Percentiles rank a stretch among this genome's conserved stretches.
Evolutionary conservation across 1,140 invertebrate genomes (phyloP).

Genomic region (Orius insidiosus): DNA sequence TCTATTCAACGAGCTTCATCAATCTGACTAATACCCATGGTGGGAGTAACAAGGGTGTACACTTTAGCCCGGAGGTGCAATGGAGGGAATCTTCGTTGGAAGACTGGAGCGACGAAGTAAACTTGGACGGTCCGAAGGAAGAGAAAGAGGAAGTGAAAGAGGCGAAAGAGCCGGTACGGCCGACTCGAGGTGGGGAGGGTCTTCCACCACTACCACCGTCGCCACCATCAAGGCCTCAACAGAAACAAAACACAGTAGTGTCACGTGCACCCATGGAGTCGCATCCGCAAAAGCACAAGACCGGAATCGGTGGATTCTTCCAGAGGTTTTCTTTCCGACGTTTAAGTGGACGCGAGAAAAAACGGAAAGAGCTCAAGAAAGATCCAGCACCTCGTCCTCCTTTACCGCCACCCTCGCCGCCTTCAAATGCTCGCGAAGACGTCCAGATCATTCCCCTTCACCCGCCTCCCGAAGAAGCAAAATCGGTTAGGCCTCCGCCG

Average conservation of each 20-base stretch:
- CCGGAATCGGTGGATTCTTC: conserved; percentile 31
- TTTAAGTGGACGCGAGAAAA: conserved; percentile 27
- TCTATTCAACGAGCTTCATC: conserved; percentile 19
- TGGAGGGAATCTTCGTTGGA: conserved; percentile 34
- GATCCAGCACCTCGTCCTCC: conserved; percentile 20
- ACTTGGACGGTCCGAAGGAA: conserved; percentile 16
- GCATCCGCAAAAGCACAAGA: conserved; percentile 23
- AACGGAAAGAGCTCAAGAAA: conserved; percentile 23
- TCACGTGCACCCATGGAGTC: conserved; percentile 11
- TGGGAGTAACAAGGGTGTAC: conserved; percentile 31
- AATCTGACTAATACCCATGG: conserved; percentile 22
- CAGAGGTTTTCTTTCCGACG: conserved; percentile 32
- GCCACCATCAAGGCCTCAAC: background rate
- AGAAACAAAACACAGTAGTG: background rate
- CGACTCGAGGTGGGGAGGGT: conserved; percentile 24
- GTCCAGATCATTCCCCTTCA: conserved; percentile 29
- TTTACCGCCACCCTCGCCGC: conserved; percentile 11
- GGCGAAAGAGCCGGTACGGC: conserved; percentile 21
- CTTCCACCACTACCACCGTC: conserved; percentile 14
- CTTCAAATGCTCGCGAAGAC: conserved; percentile 15
- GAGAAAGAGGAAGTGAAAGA: conserved; percentile 13
- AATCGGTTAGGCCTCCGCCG: conserved; percentile 20
- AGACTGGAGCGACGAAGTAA: conserved; percentile 19
- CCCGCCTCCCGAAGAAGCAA: conserved; percentile 25
- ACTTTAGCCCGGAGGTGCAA: conserved; percentile 53